phyloP scores from a whole-genome alignment of 30 jellyfish, hydroid and myxozoan genomes.

The Cassiopea andromeda region DNA sequence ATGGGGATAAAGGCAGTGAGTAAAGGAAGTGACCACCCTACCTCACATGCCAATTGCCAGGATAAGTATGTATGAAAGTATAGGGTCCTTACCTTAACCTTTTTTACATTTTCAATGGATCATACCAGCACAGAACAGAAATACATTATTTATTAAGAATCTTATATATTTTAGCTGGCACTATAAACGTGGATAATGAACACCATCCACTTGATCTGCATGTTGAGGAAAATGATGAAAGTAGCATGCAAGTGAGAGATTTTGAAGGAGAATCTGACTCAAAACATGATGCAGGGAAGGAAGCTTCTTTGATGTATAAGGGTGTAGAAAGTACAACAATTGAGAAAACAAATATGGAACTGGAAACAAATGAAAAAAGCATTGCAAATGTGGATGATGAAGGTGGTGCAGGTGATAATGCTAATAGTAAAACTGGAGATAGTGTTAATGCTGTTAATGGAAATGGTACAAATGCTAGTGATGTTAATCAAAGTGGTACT shows the following conservation, averaged over 20 bases:
- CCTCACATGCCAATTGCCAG: too few relatives aligned
- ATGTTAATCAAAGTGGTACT: too few relatives aligned
- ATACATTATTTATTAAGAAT: neutral
- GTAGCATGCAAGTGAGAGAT: too few relatives aligned
- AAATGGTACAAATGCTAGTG: neutral
- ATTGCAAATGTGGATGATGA: neutral
- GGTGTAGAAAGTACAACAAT: neutral
- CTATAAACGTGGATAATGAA: neutral
- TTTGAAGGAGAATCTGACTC: neutral
- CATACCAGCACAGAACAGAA: too few relatives aligned
- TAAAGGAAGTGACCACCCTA: too few relatives aligned
- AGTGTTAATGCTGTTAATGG: neutral
- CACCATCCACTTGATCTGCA: neutral
- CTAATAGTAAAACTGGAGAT: too few relatives aligned
- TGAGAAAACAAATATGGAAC: too few relatives aligned
- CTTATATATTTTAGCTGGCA: neutral
- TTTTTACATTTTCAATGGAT: too few relatives aligned
- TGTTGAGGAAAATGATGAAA: conserved; percentile 1
- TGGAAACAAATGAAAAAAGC: neutral
- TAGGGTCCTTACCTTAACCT: too few relatives aligned
- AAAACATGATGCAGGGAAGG: neutral
- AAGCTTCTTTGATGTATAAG: neutral
- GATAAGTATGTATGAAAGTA: too few relatives aligned
- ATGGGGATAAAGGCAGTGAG: too few relatives aligned
- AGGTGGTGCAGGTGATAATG: neutral